Evolutionary conservation across 2,113 vertebrate species (phyloP), one percentile per base, ranked within the genome.

Genomic region (Bettongia penicillata): DNA sequence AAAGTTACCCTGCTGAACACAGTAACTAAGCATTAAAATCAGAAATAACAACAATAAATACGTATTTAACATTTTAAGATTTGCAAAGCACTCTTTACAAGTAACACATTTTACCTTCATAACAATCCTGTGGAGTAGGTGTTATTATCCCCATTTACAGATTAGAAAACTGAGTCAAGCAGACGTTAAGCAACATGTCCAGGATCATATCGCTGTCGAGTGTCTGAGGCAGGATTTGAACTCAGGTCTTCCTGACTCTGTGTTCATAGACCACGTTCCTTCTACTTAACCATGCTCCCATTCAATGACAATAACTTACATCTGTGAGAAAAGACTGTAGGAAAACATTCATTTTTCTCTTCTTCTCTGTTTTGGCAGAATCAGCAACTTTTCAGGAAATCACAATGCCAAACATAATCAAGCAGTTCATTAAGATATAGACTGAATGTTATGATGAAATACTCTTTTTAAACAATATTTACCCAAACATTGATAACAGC

Each of bases 371-470:
- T 43, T 94, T 94, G 51, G 53, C 43, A 91, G 9, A 91, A 61
- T 61, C 25, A 24, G 95, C 92, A 52, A n/a, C 49, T 95, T 94
- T 93, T 92, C 43, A 77, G 93, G 96, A 97, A 93, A 19, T 52
- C 53, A 84, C n/a, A 8, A 8, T 77, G 77, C 47, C 28, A 84
- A 91, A 93, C 3, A 53, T 94, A 9, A 93, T 26, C 89, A 53
- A 96, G 50, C 95, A 95, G 91, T 93, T 94, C 48, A 51, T 51
- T 49, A 90, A 94, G 52, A 28, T 94, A 11, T 24, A 50, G 91
- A 7, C 49, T 43, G n/a, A 89, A 91, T 50, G 37, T 48, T 28
- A 96, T 47, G 90, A 31, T 94, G 53, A 53, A 91, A 91, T 92
- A 57, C n/a, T 22, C 68, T 43, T 93, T 96, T 93, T 55, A 51